phyloP scores from a whole-genome alignment of 2,113 vertebrate genomes.

The Amphiprion percula region DNA sequence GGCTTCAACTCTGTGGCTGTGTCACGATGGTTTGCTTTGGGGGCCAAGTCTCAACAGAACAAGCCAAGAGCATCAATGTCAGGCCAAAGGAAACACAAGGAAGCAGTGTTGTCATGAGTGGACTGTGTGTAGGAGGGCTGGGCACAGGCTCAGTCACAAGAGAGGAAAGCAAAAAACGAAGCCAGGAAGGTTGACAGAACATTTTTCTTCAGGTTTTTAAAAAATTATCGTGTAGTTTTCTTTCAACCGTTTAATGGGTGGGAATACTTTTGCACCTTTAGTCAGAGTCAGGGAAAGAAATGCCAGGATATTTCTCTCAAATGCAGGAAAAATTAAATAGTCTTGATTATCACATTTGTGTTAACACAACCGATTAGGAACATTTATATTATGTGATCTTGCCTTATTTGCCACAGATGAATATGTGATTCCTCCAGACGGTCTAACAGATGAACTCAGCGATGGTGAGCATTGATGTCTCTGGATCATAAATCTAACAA shows the following conservation, averaged over 20 bases:
- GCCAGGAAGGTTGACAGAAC: conserved; percentile 31
- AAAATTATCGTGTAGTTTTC: neutral
- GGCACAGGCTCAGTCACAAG: conserved; percentile 37
- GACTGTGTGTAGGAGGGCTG: conserved; percentile 37
- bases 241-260: conserved; percentile 14
- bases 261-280: conserved; percentile 10
- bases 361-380: neutral
- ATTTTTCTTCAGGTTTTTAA: conserved; percentile 25
- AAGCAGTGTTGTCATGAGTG: conserved; percentile 52
- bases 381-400: neutral
- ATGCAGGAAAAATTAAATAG: neutral
- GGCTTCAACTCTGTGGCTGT: conserved; percentile 12
- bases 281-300: neutral
- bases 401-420: conserved; percentile 42
- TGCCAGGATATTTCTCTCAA: conserved; percentile 21
- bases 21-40: conserved; percentile 21
- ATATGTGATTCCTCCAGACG: conserved; percentile 14
- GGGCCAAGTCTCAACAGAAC: conserved; percentile 30
- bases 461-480: conserved; percentile 47
- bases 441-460: conserved; percentile 22
- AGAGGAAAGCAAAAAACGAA: conserved; percentile 36
- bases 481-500: neutral
- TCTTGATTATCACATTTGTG: neutral
- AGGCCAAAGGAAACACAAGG: conserved; percentile 66
- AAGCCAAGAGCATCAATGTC: conserved; percentile 36